These are phyloP conservation scores for Myioborus miniatus DNA, from an alignment of 2,797 vertebrate species.

Conservation along the genomic window DNA sequence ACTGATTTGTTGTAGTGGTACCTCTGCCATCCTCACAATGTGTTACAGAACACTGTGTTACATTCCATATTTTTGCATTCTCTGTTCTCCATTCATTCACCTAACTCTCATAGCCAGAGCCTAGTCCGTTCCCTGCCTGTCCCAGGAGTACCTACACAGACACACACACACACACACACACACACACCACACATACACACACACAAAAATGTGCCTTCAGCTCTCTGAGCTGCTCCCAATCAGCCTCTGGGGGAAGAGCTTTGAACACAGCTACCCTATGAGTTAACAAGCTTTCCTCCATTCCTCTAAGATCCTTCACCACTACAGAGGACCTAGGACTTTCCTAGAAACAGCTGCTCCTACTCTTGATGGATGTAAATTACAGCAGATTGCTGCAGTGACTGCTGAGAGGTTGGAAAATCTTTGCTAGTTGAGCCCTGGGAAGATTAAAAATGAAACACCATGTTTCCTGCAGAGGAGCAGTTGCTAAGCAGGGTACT, in stretches of 20 bases:
- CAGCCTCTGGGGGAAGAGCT: not conserved
- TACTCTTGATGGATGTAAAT: not conserved
- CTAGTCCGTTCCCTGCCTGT: not conserved
- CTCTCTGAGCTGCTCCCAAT: not conserved
- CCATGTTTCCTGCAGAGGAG: not conserved
- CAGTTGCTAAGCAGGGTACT: not conserved
- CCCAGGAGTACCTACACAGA: rapidly evolving
- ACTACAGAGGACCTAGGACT: not conserved
- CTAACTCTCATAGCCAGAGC: not conserved
- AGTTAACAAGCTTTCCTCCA: not conserved
- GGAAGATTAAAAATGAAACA: not conserved
- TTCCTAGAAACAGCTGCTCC: not conserved
- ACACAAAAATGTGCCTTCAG: rapidly evolving
- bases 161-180: too few relatives aligned
- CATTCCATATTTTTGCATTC: not conserved
- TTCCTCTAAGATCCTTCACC: not conserved
- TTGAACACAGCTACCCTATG: rapidly evolving
- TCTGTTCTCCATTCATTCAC: not conserved
- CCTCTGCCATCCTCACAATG: not conserved
- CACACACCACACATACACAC: too few relatives aligned
- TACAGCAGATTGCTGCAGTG: not conserved
- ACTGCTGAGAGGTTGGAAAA: not conserved
- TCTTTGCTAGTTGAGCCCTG: not conserved
- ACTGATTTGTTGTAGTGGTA: not conserved
- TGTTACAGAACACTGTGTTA: not conserved